Percentiles rank a stretch among this genome's conserved stretches.
phyloP scores from a whole-genome alignment of 2,888 invertebrate species.

The Oxyscelio sp. region DNA sequence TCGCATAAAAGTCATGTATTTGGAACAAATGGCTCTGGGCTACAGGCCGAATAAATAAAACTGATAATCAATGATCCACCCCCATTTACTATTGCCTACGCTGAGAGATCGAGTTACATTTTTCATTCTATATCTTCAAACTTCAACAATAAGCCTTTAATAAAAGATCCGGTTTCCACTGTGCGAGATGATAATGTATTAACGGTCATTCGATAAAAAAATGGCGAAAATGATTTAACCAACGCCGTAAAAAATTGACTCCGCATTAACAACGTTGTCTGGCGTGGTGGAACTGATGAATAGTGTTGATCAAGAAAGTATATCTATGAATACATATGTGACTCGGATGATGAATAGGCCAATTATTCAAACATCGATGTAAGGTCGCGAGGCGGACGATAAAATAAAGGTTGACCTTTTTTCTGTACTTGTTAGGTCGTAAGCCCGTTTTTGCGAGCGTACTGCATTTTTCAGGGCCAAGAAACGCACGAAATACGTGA shows the following conservation, averaged over 20 bases:
- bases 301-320: conserved; percentile 27
- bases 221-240: background rate
- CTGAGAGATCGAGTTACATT: background rate
- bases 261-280: conserved; percentile 5
- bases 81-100: background rate
- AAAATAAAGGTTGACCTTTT: too few relatives aligned
- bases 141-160: background rate
- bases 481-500: too few relatives aligned
- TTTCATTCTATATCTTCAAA: background rate
- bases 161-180: background rate
- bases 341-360: conserved; percentile 52
- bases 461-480: too few relatives aligned
- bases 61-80: background rate
- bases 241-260: background rate
- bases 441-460: too few relatives aligned
- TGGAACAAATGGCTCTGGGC: background rate
- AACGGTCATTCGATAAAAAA: background rate
- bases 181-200: background rate
- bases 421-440: too few relatives aligned
- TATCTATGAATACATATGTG: conserved; percentile 43
- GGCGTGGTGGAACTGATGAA: conserved; percentile 21
- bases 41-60: background rate
- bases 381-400: too few relatives aligned
- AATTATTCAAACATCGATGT: conserved; percentile 50
- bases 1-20: background rate